Percentiles rank a stretch among this genome's conserved stretches.
Evolutionary conservation across 2,113 vertebrate species (phyloP).

Genomic region (Diglossa brunneiventris): DNA sequence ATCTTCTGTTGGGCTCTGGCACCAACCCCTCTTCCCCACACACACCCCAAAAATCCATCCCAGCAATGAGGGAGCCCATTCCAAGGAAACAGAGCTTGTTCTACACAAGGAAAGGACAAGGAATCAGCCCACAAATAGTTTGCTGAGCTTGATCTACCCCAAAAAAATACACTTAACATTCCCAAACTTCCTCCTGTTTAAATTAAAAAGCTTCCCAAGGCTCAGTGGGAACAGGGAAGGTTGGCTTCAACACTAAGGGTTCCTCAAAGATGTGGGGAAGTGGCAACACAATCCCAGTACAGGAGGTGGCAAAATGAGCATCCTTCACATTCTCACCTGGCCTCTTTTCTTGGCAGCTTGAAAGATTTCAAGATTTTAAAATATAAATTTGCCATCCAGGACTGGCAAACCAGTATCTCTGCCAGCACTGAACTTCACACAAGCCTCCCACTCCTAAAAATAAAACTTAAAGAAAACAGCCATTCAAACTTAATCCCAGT

Average conservation of each 20-base stretch:
- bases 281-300: neutral
- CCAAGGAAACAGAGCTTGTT: neutral
- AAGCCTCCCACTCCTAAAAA: conserved; percentile 46
- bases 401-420: neutral
- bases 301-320: neutral
- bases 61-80: neutral
- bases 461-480: conserved; percentile 17
- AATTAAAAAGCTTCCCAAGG: neutral
- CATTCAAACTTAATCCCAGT: neutral
- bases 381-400: neutral
- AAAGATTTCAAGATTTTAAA: neutral
- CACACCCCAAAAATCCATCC: neutral
- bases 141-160: neutral
- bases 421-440: neutral
- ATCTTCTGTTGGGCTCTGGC: neutral
- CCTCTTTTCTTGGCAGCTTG: neutral
- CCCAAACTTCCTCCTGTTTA: neutral
- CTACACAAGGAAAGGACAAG: neutral
- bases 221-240: neutral
- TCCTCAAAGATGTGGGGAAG: neutral
- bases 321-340: neutral
- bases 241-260: accelerated
- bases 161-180: neutral
- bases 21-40: neutral
- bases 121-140: neutral